These are phyloP conservation scores for Drosophila mettleri DNA, from an alignment of 2,888 invertebrate genomes.

Conservation along the genomic window DNA sequence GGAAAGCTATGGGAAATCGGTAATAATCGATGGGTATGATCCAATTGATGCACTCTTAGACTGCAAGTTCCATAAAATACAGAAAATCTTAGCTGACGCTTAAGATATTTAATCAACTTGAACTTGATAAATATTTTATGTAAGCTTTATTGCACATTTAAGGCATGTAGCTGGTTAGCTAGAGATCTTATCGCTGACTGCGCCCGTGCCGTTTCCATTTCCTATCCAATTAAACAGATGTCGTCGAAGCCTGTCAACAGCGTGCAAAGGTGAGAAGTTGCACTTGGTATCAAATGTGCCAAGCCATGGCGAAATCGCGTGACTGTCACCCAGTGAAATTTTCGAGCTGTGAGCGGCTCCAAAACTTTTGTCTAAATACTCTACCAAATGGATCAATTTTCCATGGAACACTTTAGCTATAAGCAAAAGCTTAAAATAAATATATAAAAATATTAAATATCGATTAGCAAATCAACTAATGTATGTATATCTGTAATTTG, in stretches of 20 bases:
- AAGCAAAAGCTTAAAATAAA: too few relatives aligned
- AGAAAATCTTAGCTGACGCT: too few relatives aligned
- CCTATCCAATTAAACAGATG: conserved; percentile 71
- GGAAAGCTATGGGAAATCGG: neutral
- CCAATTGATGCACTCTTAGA: too few relatives aligned
- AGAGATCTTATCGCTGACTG: conserved; percentile 55
- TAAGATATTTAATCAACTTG: neutral
- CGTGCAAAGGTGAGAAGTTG: conserved; percentile 73
- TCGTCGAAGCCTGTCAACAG: conserved; percentile 50
- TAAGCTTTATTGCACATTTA: neutral
- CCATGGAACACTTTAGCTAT: neutral
- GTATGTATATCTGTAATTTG: too few relatives aligned
- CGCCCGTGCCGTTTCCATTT: conserved; percentile 44
- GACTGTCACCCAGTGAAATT: conserved; percentile 62
- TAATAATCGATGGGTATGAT: neutral
- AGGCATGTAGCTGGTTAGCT: conserved; percentile 28
- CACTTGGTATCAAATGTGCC: conserved; percentile 70
- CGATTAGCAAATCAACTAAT: too few relatives aligned
- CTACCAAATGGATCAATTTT: neutral
- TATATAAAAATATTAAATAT: neutral
- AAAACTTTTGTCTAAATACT: conserved; percentile 32
- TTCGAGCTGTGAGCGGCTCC: conserved; percentile 1
- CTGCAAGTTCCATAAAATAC: too few relatives aligned
- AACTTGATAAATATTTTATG: neutral
- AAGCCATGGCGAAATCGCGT: conserved; percentile 64